These are phyloP conservation scores for Drosophila vallismaia DNA, from an alignment of 2,888 invertebrate genomes.

Conservation along the genomic window DNA sequence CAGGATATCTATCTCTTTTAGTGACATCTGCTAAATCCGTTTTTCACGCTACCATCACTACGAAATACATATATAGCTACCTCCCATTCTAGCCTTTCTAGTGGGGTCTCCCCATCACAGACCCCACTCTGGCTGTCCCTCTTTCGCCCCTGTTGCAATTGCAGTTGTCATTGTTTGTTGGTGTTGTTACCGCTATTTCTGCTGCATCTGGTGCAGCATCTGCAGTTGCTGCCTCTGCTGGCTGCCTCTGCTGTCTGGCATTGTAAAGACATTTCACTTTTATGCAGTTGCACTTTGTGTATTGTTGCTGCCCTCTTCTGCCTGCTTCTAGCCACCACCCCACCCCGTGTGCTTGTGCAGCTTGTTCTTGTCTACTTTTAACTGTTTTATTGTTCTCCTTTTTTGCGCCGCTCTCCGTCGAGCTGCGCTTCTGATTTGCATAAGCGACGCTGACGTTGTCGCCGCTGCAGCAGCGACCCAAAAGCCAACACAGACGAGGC, in stretches of 20 bases:
- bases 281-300: constrained; percentile 80
- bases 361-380: constrained; percentile 79
- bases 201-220: constrained; percentile 35
- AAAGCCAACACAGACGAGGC: constrained; percentile 64
- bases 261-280: constrained; percentile 80
- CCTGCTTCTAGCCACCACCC: constrained; percentile 4
- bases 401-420: constrained; percentile 47
- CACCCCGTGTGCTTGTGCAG: constrained; percentile 38
- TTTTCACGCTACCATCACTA: constrained; percentile 45
- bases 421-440: constrained; percentile 75
- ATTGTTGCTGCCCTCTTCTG: constrained; percentile 66
- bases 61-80: constrained; percentile 57
- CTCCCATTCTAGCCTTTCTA: constrained; percentile 46
- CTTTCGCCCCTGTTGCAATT: constrained; percentile 28
- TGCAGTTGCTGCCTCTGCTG: constrained; percentile 47
- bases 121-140: constrained; percentile 26
- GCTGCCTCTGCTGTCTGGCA: constrained; percentile 49
- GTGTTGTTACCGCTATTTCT: constrained; percentile 25
- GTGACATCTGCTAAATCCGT: constrained; percentile 9
- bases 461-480: constrained; percentile 57
- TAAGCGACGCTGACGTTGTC: constrained; percentile 73
- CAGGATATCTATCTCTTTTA: constrained; percentile 5
- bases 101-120: constrained; percentile 26
- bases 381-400: constrained; percentile 74
- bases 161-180: constrained; percentile 44